Evolutionary conservation across 92 coral and sea anemone genomes (phyloP), one percentile per base, ranked within the genome.

Genomic region (Phenganax stokvisi): DNA sequence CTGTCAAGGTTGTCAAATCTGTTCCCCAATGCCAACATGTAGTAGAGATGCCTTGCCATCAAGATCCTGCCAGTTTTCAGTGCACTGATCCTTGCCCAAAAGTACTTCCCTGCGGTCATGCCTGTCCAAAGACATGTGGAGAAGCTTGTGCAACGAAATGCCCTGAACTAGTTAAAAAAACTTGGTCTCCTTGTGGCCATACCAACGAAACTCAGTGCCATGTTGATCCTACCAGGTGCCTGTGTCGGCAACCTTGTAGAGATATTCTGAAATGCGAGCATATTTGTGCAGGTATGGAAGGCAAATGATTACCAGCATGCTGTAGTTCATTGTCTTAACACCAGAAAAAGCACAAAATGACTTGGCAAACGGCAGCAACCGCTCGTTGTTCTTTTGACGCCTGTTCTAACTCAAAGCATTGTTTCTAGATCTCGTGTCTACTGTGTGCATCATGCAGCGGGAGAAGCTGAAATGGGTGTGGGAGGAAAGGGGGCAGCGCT

Each of bases 171-270:
- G 80, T 84, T 9, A 15, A 3, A 51, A 91, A 89, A 85, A 64
- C 47, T 27, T 89, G 90, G 90, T 29, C 70, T 57, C 87, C 90
- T 44, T 93, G 97, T 83, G 89, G 90, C 9, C 97, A 91, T 66
- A 74, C 59, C 12, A 87, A 86, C 77, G 17, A 57, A 1, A 84
- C 83, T 27, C 71, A 85, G 71, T 93, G 97, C 74, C 87, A 89
- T 72, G 84, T 85, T 76, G 81, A 91, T 52, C 92, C 90, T 9
- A 56, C 80, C 12, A 56, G 28, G 6, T 62, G 71, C 13, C 76
- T 63, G 3, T 93, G 97, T 68, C 55, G 27, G 12, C 87, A 90
- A 25, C 89, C 93, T 10, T 91, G 97, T 83, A 85, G 89, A 6
- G 83, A 71, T n/a, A 52, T 57, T 2, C 63, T 93, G 75, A 91